Evolutionary conservation across 2,888 invertebrate genomes (phyloP).

Genomic region (Mimumesa dahlbomi): DNA sequence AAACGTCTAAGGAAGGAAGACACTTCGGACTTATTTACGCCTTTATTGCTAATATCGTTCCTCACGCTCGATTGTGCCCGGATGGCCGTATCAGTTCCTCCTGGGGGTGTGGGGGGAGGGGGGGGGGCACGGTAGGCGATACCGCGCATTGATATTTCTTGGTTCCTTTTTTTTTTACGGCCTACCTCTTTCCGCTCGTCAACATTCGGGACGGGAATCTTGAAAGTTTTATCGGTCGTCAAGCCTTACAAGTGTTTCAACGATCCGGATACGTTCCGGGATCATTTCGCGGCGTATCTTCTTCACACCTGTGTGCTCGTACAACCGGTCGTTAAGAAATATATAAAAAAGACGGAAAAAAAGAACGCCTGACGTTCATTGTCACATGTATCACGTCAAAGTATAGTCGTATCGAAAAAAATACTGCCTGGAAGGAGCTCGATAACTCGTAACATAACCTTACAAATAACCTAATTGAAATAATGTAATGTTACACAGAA

Average conservation of each 20-base stretch:
- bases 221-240: constrained; percentile 55
- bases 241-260: constrained; percentile 47
- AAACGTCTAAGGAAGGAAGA: constrained; percentile 36
- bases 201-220: constrained; percentile 32
- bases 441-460: too few relatives aligned
- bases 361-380: not conserved
- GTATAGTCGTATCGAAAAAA: not conserved
- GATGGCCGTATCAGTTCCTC: constrained; percentile 40
- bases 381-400: not conserved
- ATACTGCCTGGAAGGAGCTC: not conserved
- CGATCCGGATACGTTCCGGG: constrained; percentile 30
- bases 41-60: constrained; percentile 62
- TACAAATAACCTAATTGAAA: too few relatives aligned
- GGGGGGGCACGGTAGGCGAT: constrained; percentile 9
- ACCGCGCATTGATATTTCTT: constrained; percentile 56
- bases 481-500: too few relatives aligned
- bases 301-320: constrained; percentile 27
- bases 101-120: too few relatives aligned
- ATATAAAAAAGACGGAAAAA: too few relatives aligned
- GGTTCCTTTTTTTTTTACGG: constrained; percentile 55
- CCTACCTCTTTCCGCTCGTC: constrained; percentile 22
- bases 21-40: constrained; percentile 45
- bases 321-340: constrained; percentile 6
- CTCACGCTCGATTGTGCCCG: constrained; percentile 54
- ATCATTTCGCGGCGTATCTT: constrained; percentile 31